These are phyloP conservation scores for Tipula vernalis DNA, from an alignment of 2,888 invertebrate genomes.

Conservation along the genomic window DNA sequence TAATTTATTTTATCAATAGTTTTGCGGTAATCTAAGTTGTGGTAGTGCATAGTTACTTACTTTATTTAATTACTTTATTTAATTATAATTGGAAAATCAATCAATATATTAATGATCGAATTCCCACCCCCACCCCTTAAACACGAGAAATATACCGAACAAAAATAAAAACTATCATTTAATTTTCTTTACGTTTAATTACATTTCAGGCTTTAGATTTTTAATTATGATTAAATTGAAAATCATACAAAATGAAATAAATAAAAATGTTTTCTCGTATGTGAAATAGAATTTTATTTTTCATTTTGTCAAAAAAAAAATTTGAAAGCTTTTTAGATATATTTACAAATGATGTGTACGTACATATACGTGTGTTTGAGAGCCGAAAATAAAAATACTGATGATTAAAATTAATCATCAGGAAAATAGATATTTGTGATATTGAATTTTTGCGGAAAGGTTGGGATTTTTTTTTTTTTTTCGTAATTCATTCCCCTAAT, in stretches of 20 bases:
- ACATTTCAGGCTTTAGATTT: not conserved
- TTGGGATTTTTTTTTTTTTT: not conserved
- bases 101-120: not conserved
- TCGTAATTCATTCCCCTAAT: too few species aligned
- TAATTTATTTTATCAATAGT: not conserved
- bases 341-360: not conserved
- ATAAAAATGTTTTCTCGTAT: not conserved
- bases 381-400: not conserved
- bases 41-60: not conserved
- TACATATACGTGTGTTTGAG: not conserved
- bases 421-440: not conserved
- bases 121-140: not conserved
- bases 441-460: not conserved
- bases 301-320: not conserved
- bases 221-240: not conserved
- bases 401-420: not conserved
- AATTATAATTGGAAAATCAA: conserved; percentile 4
- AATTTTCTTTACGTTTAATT: not conserved
- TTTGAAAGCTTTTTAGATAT: not conserved
- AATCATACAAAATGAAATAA: not conserved
- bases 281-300: not conserved
- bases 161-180: not conserved
- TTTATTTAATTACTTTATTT: not conserved
- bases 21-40: not conserved
- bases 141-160: too few species aligned